Percentiles rank a stretch among this genome's conserved stretches.
Evolutionary conservation across 2,888 invertebrate genomes (phyloP).

Genomic region (Proisotoma minuta): DNA sequence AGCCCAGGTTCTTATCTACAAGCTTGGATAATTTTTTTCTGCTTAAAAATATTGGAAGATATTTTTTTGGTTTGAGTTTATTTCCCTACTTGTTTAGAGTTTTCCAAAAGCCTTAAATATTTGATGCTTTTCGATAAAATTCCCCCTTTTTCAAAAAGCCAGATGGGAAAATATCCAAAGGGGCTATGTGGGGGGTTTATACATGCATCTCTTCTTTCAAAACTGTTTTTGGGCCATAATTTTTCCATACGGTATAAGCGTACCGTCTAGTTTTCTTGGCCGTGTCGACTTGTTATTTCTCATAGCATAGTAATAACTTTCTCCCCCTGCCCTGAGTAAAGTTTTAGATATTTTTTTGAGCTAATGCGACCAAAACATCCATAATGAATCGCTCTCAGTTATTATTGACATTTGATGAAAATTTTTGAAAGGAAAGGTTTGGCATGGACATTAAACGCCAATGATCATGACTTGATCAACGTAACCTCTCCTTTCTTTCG

Average conservation of each 20-base stretch:
- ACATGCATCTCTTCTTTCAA: conserved; percentile 16
- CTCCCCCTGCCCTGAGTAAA: conserved; percentile 4
- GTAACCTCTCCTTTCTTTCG: not conserved
- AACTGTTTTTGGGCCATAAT: conserved; percentile 18
- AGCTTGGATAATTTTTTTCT: not conserved
- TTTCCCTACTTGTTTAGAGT: not conserved
- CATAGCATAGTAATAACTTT: conserved; percentile 26
- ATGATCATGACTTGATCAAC: conserved; percentile 19
- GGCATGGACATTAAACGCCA: conserved; percentile 16
- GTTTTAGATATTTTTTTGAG: not conserved
- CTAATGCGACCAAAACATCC: not conserved
- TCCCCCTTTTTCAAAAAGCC: conserved; percentile 23
- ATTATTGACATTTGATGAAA: conserved; percentile 26
- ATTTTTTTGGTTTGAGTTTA: not conserved
- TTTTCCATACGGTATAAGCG: conserved; percentile 3
- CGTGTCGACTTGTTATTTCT: conserved; percentile 15
- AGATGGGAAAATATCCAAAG: conserved; percentile 28
- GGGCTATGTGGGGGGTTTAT: conserved; percentile 21
- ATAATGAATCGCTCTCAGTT: conserved; percentile 9
- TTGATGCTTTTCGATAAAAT: conserved; percentile 8
- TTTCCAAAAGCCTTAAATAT: conserved; percentile 18
- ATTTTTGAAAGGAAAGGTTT: conserved; percentile 17
- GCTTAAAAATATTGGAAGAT: not conserved
- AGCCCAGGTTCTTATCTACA: not conserved
- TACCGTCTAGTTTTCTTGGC: conserved; percentile 1